These are phyloP conservation scores for Psettodes erumei DNA, from an alignment of 2,113 vertebrate species.

Conservation along the genomic window DNA sequence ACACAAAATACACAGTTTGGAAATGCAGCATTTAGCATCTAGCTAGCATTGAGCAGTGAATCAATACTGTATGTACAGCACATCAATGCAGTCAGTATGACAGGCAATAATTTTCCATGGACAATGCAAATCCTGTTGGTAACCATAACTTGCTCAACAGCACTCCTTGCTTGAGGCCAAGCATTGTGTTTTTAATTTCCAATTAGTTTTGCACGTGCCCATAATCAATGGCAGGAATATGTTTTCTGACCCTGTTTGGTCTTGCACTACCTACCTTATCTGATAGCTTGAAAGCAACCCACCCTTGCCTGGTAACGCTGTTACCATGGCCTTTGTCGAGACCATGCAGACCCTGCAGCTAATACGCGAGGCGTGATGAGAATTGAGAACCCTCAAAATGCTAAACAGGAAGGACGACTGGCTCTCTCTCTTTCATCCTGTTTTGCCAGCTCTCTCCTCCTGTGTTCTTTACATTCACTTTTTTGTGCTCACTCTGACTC, in stretches of 20 bases:
- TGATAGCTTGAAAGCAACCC: conserved; percentile 42
- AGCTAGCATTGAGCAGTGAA: too few species aligned
- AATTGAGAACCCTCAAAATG: conserved; percentile 73
- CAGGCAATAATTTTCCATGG: not conserved
- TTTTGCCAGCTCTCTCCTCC: conserved; percentile 11
- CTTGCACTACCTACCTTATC: conserved; percentile 46
- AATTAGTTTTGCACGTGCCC: conserved; percentile 28
- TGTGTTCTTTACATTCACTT: not conserved
- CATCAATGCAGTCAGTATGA: conserved; percentile 7
- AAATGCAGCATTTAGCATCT: too few species aligned
- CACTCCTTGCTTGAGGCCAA: not conserved
- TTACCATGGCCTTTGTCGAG: conserved; percentile 76
- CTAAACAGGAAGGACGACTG: conserved; percentile 50
- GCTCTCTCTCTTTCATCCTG: conserved; percentile 3
- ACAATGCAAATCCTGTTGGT: conserved; percentile 30
- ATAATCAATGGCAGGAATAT: conserved; percentile 32
- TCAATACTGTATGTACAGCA: conserved; percentile 20
- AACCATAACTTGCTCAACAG: conserved; percentile 9
- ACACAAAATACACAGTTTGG: too few species aligned
- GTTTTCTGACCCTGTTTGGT: conserved; percentile 44
- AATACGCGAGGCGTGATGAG: conserved; percentile 70
- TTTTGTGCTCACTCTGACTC: not conserved
- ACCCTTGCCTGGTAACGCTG: conserved; percentile 73
- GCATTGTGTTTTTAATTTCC: conserved; percentile 20
- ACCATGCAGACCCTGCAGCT: conserved; percentile 59